These are phyloP conservation scores for Copidosoma aretas DNA, from an alignment of 2,888 invertebrate genomes.

Conservation along the genomic window DNA sequence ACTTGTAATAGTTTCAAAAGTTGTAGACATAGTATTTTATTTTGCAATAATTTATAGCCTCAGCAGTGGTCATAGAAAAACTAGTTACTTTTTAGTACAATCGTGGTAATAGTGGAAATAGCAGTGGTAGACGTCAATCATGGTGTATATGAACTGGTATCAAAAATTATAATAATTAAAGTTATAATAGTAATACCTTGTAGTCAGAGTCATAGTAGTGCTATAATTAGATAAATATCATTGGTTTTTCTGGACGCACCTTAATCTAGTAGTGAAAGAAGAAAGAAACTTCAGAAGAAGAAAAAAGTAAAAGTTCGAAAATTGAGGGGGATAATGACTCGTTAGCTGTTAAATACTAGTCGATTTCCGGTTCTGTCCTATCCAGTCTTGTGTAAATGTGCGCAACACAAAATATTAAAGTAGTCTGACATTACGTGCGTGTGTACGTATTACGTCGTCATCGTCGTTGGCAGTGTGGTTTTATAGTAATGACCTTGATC, in stretches of 20 bases:
- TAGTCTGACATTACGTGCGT: background rate
- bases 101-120: too few species aligned
- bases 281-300: background rate
- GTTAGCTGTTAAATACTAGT: slow-evolving; percentile 19
- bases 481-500: slow-evolving; percentile 33
- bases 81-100: too few species aligned
- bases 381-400: slow-evolving; percentile 11
- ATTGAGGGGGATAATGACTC: background rate
- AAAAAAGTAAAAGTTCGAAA: background rate
- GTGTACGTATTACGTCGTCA: background rate
- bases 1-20: too few species aligned
- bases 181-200: too few species aligned
- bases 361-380: slow-evolving; percentile 26
- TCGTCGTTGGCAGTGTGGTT: background rate
- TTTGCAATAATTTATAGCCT: too few species aligned
- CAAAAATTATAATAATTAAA: too few species aligned
- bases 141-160: too few species aligned
- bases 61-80: too few species aligned
- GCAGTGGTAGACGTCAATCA: too few species aligned
- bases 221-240: slow-evolving; percentile 21
- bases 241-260: slow-evolving; percentile 22
- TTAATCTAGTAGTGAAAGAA: background rate
- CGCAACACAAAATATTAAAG: background rate
- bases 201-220: too few species aligned
- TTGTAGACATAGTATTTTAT: too few species aligned